phyloP scores from a whole-genome alignment of 2,113 vertebrate species.

The Athene cunicularia region DNA sequence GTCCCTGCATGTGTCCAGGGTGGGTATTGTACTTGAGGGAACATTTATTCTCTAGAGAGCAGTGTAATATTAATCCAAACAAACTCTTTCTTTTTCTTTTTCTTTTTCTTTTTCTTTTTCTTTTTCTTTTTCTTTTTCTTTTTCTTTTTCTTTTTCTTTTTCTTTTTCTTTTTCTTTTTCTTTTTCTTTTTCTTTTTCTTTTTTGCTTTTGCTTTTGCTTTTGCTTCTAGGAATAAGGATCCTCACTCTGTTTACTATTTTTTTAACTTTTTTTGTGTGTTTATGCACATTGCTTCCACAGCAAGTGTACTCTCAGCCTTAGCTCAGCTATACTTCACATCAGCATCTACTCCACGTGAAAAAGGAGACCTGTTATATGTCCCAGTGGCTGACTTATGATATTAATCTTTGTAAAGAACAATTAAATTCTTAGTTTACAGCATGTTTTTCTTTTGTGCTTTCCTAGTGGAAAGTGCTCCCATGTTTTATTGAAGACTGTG shows the following conservation, averaged over 20 bases:
- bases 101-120: neutral
- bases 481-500: neutral
- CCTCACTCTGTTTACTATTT: neutral
- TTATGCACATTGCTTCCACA: neutral
- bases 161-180: neutral
- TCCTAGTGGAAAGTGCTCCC: neutral
- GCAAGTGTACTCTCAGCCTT: neutral
- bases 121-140: neutral
- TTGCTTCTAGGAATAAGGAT: neutral
- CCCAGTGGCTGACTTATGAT: neutral
- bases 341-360: fast-evolving
- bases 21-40: neutral
- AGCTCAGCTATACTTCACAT: fast-evolving
- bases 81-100: neutral
- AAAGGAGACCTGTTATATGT: neutral
- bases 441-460: neutral
- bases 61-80: too few relatives aligned
- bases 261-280: neutral
- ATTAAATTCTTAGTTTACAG: neutral
- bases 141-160: neutral
- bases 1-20: fast-evolving
- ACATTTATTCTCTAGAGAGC: neutral
- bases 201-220: too few relatives aligned
- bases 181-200: neutral
- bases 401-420: neutral